phyloP scores from a whole-genome alignment of 2,113 vertebrate species.

The Terrapene triunguis region DNA sequence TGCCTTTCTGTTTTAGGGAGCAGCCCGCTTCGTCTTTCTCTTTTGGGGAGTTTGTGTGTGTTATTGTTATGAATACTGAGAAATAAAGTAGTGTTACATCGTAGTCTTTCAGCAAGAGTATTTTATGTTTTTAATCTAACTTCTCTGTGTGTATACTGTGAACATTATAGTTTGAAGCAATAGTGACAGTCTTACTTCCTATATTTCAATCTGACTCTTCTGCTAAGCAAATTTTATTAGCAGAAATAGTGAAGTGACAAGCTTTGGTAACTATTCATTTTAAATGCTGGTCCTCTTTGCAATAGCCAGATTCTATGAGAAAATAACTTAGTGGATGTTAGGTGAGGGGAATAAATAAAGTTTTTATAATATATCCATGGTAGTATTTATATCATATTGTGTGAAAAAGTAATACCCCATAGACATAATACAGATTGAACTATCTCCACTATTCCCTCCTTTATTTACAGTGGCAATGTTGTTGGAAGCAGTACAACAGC shows the following conservation, averaged over 20 bases:
- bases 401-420: constrained; percentile 27
- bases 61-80: not conserved
- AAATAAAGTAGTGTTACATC: not conserved
- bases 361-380: not conserved
- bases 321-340: not conserved
- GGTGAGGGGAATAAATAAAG: not conserved
- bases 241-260: not conserved
- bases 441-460: not conserved
- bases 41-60: not conserved
- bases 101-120: not conserved
- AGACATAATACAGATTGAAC: not conserved
- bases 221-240: not conserved
- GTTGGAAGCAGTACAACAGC: constrained; percentile 17
- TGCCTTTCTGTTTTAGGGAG: not conserved
- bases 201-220: not conserved
- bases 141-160: not conserved
- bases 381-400: not conserved
- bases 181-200: not conserved
- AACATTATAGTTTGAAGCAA: not conserved
- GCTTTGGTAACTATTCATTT: not conserved
- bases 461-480: constrained; percentile 4
- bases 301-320: not conserved
- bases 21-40: not conserved
- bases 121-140: not conserved
- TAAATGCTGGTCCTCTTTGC: not conserved